Evolutionary conservation across 2,113 vertebrate species (phyloP).

Genomic region (Plecotus auritus): DNA sequence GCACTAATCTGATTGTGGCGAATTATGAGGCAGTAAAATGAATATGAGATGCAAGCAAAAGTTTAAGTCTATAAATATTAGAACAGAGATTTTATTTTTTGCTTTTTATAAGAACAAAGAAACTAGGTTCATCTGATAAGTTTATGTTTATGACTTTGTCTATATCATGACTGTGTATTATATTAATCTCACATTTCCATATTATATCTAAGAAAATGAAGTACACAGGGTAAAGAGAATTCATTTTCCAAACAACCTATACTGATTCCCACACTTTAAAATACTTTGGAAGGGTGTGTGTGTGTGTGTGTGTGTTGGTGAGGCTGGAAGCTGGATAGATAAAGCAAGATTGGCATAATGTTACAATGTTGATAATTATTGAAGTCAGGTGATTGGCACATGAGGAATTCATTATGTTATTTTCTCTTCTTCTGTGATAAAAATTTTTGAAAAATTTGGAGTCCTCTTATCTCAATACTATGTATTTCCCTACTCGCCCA

Average conservation of each 20-base stretch:
- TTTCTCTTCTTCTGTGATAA: neutral
- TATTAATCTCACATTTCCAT: neutral
- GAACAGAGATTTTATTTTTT: neutral
- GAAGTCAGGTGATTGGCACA: neutral
- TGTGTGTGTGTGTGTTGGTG: neutral
- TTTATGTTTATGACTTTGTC: neutral
- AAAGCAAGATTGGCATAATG: neutral
- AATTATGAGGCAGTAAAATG: constrained; percentile 7
- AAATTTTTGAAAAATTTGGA: neutral
- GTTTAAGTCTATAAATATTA: neutral
- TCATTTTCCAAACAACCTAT: neutral
- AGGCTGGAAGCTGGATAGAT: neutral
- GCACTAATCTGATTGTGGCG: neutral
- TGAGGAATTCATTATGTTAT: neutral
- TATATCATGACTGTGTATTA: neutral
- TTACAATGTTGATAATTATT: neutral
- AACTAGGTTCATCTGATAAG: neutral
- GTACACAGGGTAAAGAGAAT: neutral
- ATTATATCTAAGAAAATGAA: neutral
- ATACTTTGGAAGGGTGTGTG: neutral
- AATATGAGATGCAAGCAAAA: neutral
- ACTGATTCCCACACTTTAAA: neutral
- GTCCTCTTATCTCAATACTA: neutral
- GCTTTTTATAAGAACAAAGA: neutral
- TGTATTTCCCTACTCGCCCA: neutral